Evolutionary conservation across 2,113 vertebrate species (phyloP).

Genomic region (Channa maculata): DNA sequence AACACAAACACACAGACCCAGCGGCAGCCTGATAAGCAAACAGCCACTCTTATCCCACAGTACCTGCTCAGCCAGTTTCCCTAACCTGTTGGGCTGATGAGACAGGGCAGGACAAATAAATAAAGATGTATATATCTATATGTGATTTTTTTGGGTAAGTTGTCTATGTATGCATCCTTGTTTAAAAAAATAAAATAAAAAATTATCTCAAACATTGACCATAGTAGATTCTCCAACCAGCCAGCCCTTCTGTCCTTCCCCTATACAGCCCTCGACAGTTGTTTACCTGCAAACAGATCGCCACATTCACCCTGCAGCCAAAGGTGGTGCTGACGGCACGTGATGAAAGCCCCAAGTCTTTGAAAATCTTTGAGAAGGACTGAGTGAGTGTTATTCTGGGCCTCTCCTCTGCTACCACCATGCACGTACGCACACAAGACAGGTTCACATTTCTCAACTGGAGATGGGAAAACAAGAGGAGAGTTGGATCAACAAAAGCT

Average conservation of each 20-base stretch:
- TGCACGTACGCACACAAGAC: slow-evolving; percentile 94
- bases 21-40: slow-evolving; percentile 55
- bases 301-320: slow-evolving; percentile 96
- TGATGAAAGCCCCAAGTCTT: slow-evolving; percentile 92
- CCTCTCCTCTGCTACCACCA: slow-evolving; percentile 98
- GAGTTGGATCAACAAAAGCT: not conserved
- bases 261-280: not conserved
- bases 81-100: slow-evolving; percentile 98
- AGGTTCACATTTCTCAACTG: slow-evolving; percentile 93
- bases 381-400: slow-evolving; percentile 91
- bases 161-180: no score
- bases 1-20: slow-evolving; percentile 34
- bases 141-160: not conserved
- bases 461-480: not conserved
- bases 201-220: no score
- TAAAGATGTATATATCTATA: slow-evolving; percentile 43
- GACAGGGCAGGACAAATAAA: slow-evolving; percentile 84
- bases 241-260: not conserved
- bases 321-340: slow-evolving; percentile 98
- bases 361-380: slow-evolving; percentile 97
- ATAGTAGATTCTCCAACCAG: not conserved
- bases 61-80: slow-evolving; percentile 98
- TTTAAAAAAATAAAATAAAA: no score
- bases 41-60: slow-evolving; percentile 70
- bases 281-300: slow-evolving; percentile 95